Conservation (phyloP, 2,888 invertebrate genomes). For the Synergus umbraculus region DNA sequence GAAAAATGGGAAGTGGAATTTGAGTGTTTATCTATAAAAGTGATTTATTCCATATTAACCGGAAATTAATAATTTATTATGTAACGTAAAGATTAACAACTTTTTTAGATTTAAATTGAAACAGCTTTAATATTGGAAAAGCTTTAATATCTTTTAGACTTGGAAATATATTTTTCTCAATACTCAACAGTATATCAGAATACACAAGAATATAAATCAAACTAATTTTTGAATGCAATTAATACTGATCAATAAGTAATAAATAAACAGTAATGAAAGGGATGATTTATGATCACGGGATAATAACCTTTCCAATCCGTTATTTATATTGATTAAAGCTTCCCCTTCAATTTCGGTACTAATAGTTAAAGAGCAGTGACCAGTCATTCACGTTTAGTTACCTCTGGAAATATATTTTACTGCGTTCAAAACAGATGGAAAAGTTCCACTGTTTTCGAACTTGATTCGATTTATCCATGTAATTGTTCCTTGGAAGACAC, state of each 20-base stretch:
- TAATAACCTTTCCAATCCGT: background rate
- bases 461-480: background rate
- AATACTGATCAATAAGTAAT: background rate
- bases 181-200: too few relatives aligned
- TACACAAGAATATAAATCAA: background rate
- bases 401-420: background rate
- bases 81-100: too few relatives aligned
- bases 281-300: background rate
- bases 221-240: background rate
- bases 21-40: background rate
- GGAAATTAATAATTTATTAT: too few relatives aligned
- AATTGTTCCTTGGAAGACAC: background rate
- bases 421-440: background rate
- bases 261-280: background rate
- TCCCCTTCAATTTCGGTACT: background rate
- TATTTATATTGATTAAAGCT: background rate
- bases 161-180: too few relatives aligned
- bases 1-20: background rate
- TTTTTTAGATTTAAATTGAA: too few relatives aligned
- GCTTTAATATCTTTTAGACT: too few relatives aligned
- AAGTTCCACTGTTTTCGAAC: slow-evolving; percentile 1
- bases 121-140: too few relatives aligned
- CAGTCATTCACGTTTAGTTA: background rate
- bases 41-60: background rate
- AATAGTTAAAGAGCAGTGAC: background rate